phyloP scores from a whole-genome alignment of 2,888 invertebrate species.

The Metopia argyrocephala region DNA sequence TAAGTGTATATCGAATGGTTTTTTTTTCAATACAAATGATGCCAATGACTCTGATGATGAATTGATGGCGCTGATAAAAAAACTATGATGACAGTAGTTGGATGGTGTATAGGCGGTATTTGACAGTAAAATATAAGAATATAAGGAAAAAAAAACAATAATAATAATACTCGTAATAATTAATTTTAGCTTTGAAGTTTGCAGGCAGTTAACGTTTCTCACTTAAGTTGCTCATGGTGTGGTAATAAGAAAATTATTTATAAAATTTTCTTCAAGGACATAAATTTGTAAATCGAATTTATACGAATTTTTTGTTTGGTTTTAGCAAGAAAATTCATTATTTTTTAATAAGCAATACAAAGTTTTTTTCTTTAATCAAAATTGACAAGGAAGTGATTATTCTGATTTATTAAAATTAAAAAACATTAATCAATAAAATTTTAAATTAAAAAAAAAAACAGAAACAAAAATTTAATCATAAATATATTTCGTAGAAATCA shows the following conservation, averaged over 20 bases:
- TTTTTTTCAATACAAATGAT: constrained; percentile 3
- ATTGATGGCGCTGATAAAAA: not conserved
- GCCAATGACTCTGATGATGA: not conserved
- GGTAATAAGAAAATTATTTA: too few species aligned
- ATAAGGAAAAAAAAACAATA: not conserved
- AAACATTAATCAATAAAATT: too few species aligned
- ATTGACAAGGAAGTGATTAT: too few species aligned
- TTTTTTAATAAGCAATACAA: too few species aligned
- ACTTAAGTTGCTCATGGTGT: too few species aligned
- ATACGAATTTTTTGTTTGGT: too few species aligned
- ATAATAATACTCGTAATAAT: not conserved
- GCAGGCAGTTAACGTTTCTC: not conserved
- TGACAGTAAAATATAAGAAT: not conserved
- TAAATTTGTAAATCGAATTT: not conserved
- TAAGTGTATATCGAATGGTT: not conserved
- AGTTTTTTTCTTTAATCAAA: too few species aligned
- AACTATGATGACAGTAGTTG: not conserved
- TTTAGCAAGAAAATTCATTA: too few species aligned
- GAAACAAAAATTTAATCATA: too few species aligned
- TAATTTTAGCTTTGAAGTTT: not conserved
- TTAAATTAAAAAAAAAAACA: too few species aligned
- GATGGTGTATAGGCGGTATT: not conserved
- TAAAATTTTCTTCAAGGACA: not conserved
- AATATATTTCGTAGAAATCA: too few species aligned
- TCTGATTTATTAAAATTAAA: too few species aligned